A percentile compares a stretch with the other conserved stretches of the same genome.
Conservation (phyloP, 2,113 vertebrate species). For the Oncorhynchus clarkii region DNA sequence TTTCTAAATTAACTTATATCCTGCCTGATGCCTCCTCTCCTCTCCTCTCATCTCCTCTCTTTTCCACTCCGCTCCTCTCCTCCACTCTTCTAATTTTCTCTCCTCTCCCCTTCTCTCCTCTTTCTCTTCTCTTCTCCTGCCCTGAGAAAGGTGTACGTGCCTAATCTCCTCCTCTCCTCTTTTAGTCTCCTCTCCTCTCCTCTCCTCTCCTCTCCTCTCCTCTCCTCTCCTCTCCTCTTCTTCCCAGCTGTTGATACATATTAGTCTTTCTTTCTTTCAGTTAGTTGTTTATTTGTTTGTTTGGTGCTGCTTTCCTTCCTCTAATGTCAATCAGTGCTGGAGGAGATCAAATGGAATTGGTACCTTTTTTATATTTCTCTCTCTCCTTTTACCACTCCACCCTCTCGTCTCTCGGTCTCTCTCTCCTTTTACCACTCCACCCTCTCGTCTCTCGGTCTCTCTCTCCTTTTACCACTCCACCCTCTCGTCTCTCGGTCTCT, state of each 20-base stretch:
- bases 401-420: too few species aligned
- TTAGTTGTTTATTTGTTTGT: conserved; percentile 10
- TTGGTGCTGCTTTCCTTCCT: not conserved
- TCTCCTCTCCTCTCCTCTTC: not conserved
- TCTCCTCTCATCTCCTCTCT: conserved; percentile 35
- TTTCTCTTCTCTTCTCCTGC: conserved; percentile 26
- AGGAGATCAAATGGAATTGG: conserved; percentile 43
- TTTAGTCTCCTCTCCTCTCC: too few species aligned
- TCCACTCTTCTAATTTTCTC: not conserved
- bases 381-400: too few species aligned
- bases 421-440: too few species aligned
- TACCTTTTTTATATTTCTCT: conserved; percentile 23
- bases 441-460: too few species aligned
- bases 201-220: conserved; percentile 11
- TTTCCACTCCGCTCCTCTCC: not conserved
- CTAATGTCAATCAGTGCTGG: conserved; percentile 47
- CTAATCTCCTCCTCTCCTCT: not conserved
- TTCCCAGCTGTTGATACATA: not conserved
- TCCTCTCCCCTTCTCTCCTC: conserved; percentile 11
- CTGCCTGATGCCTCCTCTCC: conserved; percentile 54
- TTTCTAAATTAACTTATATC: conserved; percentile 74
- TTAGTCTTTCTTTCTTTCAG: conserved; percentile 5
- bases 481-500: too few species aligned
- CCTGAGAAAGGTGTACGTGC: too few species aligned
- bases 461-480: too few species aligned